Evolutionary conservation across 2,797 vertebrate genomes (phyloP), one percentile per base, ranked within the genome.

Genomic region (Bradypodion ventrale): DNA sequence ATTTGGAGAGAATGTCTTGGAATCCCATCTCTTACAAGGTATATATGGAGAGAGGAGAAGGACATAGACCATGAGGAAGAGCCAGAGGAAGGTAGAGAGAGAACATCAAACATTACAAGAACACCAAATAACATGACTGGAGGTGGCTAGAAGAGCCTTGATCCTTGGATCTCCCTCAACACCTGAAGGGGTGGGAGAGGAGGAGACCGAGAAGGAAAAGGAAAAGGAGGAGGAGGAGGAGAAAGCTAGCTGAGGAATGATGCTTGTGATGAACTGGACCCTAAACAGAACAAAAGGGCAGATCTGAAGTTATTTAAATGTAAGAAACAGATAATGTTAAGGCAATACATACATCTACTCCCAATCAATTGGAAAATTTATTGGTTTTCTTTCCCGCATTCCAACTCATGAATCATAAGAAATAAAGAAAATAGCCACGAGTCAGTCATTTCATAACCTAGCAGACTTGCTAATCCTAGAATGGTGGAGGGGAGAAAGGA

Each of bases 181-280:
- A n/a, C n/a, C n/a, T n/a, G n/a, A n/a, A n/a, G n/a, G n/a, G n/a
- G n/a, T n/a, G n/a, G n/a, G n/a, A n/a, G n/a, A n/a, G n/a, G n/a
- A n/a, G n/a, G n/a, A n/a, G n/a, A n/a, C n/a, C n/a, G n/a, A n/a
- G n/a, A n/a, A n/a, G n/a, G n/a, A n/a, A n/a, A n/a, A n/a, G n/a
- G n/a, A n/a, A n/a, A n/a, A n/a, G n/a, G n/a, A n/a, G n/a, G n/a
- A n/a, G n/a, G n/a, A n/a, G n/a, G n/a, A n/a, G n/a, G n/a, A n/a
- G n/a, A 88, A 90, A 86, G 29, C 59, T 80, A 89, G 90, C 84
- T 79, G 87, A 90, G 87, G 85, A 91, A 82, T 44, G 80, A 16
- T 42, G 63, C 79, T 88, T 69, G 80, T 91, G 80, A 75, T 73
- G 78, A 88, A 85, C 75, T 8, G 52, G 1, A 23, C 27, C 1